Conservation (phyloP, 2,888 invertebrate species). For the Monochamus alternatus region DNA sequence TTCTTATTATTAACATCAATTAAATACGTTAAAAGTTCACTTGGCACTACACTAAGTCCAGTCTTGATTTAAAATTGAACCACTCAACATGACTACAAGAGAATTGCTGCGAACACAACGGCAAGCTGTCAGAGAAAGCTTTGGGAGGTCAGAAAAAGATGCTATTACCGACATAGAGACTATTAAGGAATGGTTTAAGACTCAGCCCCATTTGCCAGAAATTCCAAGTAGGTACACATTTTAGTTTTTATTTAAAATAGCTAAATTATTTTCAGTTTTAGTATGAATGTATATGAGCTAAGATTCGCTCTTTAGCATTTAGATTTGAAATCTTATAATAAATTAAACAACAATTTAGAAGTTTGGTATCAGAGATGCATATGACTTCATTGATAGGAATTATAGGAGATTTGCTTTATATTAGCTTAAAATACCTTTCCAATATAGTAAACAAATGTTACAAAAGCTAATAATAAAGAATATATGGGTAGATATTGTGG, state of each 20-base stretch:
- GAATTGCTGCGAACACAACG: not conserved
- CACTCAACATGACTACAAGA: not conserved
- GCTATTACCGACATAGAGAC: conserved; percentile 6
- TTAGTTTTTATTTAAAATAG: not conserved
- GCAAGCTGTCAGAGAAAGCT: conserved; percentile 2
- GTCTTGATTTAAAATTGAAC: too few relatives aligned
- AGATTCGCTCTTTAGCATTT: not conserved
- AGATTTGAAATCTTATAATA: not conserved
- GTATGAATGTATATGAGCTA: not conserved
- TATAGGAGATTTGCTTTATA: too few relatives aligned
- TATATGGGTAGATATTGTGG: too few relatives aligned
- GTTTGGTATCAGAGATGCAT: not conserved
- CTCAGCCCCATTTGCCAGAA: conserved; percentile 21
- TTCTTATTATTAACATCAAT: too few relatives aligned
- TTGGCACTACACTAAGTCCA: too few relatives aligned
- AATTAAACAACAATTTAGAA: too few relatives aligned
- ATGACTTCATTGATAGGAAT: too few relatives aligned
- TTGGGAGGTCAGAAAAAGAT: conserved; percentile 21
- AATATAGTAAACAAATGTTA: too few relatives aligned
- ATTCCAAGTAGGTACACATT: conserved; percentile 11
- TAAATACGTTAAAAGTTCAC: too few relatives aligned
- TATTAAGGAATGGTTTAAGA: conserved; percentile 17
- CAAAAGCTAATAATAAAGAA: too few relatives aligned
- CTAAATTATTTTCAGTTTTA: not conserved
- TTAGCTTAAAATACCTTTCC: too few relatives aligned